Base-by-base conservation (phyloP, 2,888 invertebrate genomes). In the Branchellion lobata region DNA sequence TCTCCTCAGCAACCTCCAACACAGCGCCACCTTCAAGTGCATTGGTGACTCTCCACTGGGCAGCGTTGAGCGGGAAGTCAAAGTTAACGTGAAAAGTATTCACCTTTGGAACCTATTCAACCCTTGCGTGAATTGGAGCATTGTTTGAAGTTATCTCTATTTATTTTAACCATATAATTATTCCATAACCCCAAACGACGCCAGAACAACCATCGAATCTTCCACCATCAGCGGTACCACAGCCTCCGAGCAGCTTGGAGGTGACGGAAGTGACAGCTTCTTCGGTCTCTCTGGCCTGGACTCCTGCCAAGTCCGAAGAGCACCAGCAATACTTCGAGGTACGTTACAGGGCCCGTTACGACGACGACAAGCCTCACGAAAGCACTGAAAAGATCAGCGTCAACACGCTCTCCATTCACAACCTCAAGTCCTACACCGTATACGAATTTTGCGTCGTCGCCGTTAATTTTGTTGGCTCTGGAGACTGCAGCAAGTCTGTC, bases 261-360 rank as follows among this genome's bases (percentile, higher is more conserved):
- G 24, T 65, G n/a, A 53, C 53, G 11, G 77, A 77, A 11, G 77
- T 77, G 33, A 77, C 77, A 34, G 34, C 77, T 18, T 65, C 77
- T 24, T 77, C 77, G 33, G 65, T 33, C 1, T 33, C 57, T n/a
- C 65, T 77, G 33, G 21, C 77, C 65, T 77, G 77, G 77, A 24
- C 51, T 27, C 53, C 75, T 1, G 29, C 29, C 51, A 65, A 31
- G n/a, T 31, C 34, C 3, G 21, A 31, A 3, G 65, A 61, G 21
- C n/a, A 51, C 0, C 34, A 21, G 31, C 33, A 65, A 18, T 36
- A 77, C 65, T 65, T 61, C 65, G 27, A 51, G 24, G 34, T 77
- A 31, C 61, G 40, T 18, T 77, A 65, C 65, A 57, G 33, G 33
- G 61, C 77, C 18, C 31, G 65, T 3, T 75, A 53, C 33, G 51